Base-by-base conservation (phyloP, 2,888 invertebrate species). In the Cheilosia vernalis region DNA sequence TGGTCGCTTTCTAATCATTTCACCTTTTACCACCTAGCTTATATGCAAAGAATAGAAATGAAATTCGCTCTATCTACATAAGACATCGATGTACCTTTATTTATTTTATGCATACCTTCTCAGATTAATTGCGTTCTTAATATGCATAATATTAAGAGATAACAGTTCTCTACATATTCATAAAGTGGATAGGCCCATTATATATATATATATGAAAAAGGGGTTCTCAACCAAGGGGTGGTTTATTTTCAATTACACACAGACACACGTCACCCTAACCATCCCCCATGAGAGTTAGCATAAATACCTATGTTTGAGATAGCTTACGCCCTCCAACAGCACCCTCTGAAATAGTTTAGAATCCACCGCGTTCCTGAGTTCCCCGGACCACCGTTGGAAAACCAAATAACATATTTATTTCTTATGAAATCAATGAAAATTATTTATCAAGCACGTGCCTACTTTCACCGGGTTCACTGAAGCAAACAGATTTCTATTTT, bases 401-500 rank as follows among this genome's bases (percentile, higher is more conserved):
- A 61, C n/a, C 49, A 49, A 27, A 40, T 33, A 51, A 77, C 53
- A 58, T 58, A 51, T 66, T 63, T 33, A 21, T 53, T 66, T 40
- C 40, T 42, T 21, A 33, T 37, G 13, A 42, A 53, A 61, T 63
- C 60, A 61, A 40, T 58, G 66, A 58, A 78, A 84, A 82, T 70
- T 69, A 69, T 74, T 74, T 72, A 55, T 24, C 40, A 24, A 72
- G 60, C 84, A 85, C 84, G 84, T 85, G 84, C 47, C 37, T 37
- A 13, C 37, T 37, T 37, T 13, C 37, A 37, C 13, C 73, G 44
- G 60, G 13, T 24, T 80, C 76, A 85, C 55, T 74, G 60, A 76
- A 80, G 84, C 84, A 80, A 76, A 76, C 47, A 27, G 66, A 72
- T 72, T 83, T 83, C 47, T 55, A 72, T 63, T 76, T 74, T 53